Evolutionary conservation across 2,113 vertebrate genomes (phyloP).

Genomic region (Mesoclemmys tuberculata): DNA sequence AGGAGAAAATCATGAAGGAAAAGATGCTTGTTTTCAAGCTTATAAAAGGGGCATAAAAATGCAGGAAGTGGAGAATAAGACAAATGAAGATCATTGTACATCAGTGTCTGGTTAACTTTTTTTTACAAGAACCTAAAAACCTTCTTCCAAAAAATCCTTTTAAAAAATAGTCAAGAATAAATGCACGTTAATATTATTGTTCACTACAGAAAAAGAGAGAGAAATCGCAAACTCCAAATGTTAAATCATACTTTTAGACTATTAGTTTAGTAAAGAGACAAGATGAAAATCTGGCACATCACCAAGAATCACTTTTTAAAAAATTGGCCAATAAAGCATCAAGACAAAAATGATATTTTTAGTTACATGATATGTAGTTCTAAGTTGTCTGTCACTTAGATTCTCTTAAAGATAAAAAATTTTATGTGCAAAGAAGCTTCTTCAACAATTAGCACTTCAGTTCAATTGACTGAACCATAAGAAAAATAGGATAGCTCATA

Average conservation of each 20-base stretch:
- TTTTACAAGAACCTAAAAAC: neutral
- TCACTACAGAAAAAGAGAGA: neutral
- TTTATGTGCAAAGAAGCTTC: neutral
- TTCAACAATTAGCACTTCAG: neutral
- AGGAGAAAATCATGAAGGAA: neutral
- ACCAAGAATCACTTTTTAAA: neutral
- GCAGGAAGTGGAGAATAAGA: neutral
- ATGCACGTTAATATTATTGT: neutral
- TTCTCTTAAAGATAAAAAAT: neutral
- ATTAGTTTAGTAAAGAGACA: neutral
- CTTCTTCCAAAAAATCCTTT: neutral
- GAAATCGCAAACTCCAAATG: neutral
- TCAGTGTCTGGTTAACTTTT: neutral
- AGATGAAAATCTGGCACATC: neutral
- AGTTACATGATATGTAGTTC: neutral
- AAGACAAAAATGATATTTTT: rapidly evolving
- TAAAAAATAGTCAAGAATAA: neutral
- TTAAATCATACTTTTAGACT: rapidly evolving
- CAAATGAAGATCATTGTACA: neutral
- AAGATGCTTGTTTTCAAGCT: neutral
- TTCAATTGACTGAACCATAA: neutral
- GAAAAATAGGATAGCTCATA: neutral
- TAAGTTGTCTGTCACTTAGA: rapidly evolving
- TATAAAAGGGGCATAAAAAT: neutral
- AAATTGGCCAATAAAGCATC: neutral